Evolutionary conservation across 2,888 invertebrate genomes (phyloP), one percentile per base, ranked within the genome.

Genomic region (Thelaira solivaga): DNA sequence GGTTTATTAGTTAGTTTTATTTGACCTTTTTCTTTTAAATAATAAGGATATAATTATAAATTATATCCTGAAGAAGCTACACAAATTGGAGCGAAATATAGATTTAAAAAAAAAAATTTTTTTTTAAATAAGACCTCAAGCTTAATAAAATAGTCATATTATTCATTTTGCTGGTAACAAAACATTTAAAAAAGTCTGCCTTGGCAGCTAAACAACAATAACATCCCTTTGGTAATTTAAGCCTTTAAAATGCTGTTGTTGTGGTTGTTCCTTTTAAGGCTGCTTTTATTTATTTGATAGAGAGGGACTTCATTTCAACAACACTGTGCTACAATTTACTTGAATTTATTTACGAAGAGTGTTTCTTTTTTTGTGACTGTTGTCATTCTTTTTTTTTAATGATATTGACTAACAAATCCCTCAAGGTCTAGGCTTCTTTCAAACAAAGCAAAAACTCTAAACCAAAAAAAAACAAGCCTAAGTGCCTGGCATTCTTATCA

Each of bases 401-500:
- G 49, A n/a, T n/a, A n/a, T n/a, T n/a, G n/a, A n/a, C 67, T 74
- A 51, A 74, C 73, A 73, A 69, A 74, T 69, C 51, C 68, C 68
- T 69, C 64, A 78, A 78, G 77, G 74, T 74, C 64, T 73, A 47
- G 13, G 47, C 8, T 22, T 36, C 43, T 45, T 49, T 1, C 36
- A 8, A 13, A 7, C 34, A 4, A n/a, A 34, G 51, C 43, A 4
- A n/a, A n/a, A n/a, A n/a, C n/a, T 43, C 26, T 31, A 8, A 64
- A 47, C 13, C 29, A 39, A 45, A 26, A 36, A 62, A 20, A 36
- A 51, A 47, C 36, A 49, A 24, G 51, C 31, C 45, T 62, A 67
- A 77, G 72, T 73, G 69, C 80, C 51, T 57, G 55, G 16, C 82
- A 85, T 86, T 85, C 83, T 85, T 85, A 84, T 85, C 85, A 82